Evolutionary conservation across 2,888 invertebrate genomes (phyloP).

Genomic region (Corbicula japonica): DNA sequence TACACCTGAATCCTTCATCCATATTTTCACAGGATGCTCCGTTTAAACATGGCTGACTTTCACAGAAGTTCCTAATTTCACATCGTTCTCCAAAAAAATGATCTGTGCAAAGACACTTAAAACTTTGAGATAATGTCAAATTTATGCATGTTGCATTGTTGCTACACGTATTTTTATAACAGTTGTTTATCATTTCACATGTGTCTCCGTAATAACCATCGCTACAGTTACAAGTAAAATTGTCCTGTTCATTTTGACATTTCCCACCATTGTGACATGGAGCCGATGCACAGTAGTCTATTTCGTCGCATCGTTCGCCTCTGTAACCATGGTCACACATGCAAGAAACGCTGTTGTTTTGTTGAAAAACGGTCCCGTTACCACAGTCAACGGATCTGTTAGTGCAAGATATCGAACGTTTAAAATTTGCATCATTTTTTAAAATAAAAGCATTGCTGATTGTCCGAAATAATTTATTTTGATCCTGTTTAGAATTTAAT

Average conservation of each 20-base stretch:
- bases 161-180: not conserved
- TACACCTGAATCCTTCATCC: no score
- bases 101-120: not conserved
- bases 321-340: not conserved
- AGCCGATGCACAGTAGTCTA: not conserved
- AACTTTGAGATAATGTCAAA: not conserved
- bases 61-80: no score
- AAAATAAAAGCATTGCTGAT: no score
- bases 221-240: not conserved
- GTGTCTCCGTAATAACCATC: not conserved
- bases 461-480: no score
- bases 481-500: no score
- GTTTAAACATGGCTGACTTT: no score
- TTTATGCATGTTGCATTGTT: slow-evolving; percentile 6
- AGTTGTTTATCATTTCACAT: not conserved
- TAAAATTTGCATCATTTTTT: no score
- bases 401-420: no score
- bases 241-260: not conserved
- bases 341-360: not conserved
- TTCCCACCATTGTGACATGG: not conserved
- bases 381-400: no score
- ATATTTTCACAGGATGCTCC: no score
- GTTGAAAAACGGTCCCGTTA: not conserved
- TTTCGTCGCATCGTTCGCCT: not conserved
- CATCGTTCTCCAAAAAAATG: no score